These are phyloP conservation scores for Sinhomidia bicolor DNA, from an alignment of 2,888 invertebrate genomes.

Conservation along the genomic window DNA sequence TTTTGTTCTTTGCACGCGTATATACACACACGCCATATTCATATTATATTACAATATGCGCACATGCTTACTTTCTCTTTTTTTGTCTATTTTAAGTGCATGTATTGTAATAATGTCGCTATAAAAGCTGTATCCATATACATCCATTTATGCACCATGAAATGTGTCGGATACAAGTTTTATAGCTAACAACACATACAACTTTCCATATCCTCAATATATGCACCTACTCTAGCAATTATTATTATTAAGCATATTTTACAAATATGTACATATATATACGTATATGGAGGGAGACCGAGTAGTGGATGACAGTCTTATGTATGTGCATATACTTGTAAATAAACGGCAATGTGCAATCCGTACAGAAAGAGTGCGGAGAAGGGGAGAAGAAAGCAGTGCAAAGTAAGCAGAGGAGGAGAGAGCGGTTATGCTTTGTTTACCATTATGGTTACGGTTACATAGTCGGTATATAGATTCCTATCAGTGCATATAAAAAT, in stretches of 20 bases:
- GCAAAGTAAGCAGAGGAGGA: constrained; percentile 30
- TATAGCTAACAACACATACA: background rate
- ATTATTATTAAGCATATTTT: too few species aligned
- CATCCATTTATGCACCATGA: background rate
- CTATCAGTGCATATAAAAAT: background rate
- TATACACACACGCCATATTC: background rate
- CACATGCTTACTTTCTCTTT: background rate
- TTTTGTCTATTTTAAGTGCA: background rate
- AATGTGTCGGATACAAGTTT: background rate
- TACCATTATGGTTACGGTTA: background rate
- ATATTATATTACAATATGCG: background rate
- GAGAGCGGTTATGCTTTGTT: constrained; percentile 11
- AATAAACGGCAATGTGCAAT: background rate
- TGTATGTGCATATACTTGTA: background rate
- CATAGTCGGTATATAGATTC: background rate
- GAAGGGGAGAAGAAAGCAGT: constrained; percentile 64
- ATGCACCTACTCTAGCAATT: too few species aligned
- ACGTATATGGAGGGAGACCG: too few species aligned
- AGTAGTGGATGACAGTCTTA: too few species aligned
- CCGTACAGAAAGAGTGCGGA: background rate
- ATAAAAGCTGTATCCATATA: background rate
- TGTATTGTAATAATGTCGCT: background rate
- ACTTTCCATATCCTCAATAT: too few species aligned
- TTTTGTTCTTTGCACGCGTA: background rate
- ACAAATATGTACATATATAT: too few species aligned